A percentile compares a stretch with the other conserved stretches of the same genome.
Evolutionary conservation across 1,140 invertebrate species (phyloP).

Genomic region (Drosophila dunni): DNA sequence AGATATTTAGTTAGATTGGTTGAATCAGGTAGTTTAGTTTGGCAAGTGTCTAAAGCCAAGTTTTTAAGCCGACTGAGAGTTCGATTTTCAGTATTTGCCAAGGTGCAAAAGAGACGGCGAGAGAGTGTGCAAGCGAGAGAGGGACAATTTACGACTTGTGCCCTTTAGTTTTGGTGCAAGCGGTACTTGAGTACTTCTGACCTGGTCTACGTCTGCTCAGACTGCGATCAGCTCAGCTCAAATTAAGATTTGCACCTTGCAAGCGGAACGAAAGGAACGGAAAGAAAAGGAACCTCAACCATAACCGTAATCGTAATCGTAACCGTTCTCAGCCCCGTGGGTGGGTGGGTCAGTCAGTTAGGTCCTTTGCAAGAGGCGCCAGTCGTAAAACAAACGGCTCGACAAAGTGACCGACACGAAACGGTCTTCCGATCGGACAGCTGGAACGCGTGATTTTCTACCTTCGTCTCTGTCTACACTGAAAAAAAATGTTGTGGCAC

Average conservation of each 20-base stretch:
- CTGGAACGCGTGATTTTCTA: slow-evolving; percentile 61
- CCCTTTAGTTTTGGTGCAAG: slow-evolving; percentile 28
- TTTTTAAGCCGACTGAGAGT: slow-evolving; percentile 66
- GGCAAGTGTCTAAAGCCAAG: slow-evolving; percentile 74
- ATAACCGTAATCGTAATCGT: slow-evolving; percentile 9
- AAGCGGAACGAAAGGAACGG: slow-evolving; percentile 6
- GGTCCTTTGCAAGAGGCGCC: slow-evolving; percentile 77
- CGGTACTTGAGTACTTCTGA: slow-evolving; percentile 56
- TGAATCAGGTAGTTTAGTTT: slow-evolving; percentile 31
- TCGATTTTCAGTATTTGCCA: neutral
- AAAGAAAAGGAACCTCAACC: slow-evolving; percentile 27
- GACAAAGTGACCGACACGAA: slow-evolving; percentile 11
- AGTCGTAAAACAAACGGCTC: slow-evolving; percentile 71
- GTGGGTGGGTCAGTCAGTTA: slow-evolving; percentile 46
- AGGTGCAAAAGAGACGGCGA: neutral
- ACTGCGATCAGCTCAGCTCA: slow-evolving; percentile 21
- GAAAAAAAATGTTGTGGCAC: too few relatives aligned
- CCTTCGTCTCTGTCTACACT: neutral
- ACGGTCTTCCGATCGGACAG: slow-evolving; percentile 32
- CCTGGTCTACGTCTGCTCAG: slow-evolving; percentile 30
- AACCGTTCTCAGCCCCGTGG: slow-evolving; percentile 35
- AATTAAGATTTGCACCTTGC: slow-evolving; percentile 74
- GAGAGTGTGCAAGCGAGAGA: neutral
- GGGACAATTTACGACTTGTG: slow-evolving; percentile 63
- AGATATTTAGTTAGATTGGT: neutral